Evolutionary conservation across 1,140 invertebrate genomes (phyloP), one percentile per base, ranked within the genome.

Genomic region (Euwallacea fornicatus): DNA sequence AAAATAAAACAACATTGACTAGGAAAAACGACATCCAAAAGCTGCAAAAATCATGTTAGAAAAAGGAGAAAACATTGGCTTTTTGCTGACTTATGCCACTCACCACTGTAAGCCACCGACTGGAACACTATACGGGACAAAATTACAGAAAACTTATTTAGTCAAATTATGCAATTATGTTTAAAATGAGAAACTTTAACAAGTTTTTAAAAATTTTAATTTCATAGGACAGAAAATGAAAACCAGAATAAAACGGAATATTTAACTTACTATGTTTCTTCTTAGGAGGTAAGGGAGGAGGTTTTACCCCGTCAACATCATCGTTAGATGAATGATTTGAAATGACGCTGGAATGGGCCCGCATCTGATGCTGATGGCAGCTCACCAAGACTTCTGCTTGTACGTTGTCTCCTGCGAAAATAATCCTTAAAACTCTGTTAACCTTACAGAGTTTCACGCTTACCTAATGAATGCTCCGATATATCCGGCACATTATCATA

Each of bases 51-150:
- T 21, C 50, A 58, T 56, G 59, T 62, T 63, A 69, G 60, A 69
- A 62, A 15, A 47, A 68, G 21, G 43, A 68, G 13, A 67, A 58
- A 56, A 44, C 44, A 58, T 10, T 54, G 47, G 67, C 59, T 50
- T 50, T 41, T 59, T 62, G 11, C 60, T 65, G 50, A 42, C 47
- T 61, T 54, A 72, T 72, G 82, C 84, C 85, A 92, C 91, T 94
- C 92, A 94, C 92, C 92, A 84, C 91, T 93, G 87, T 93, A 94
- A 85, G 92, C 92, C 90, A 94, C 91, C 86, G 91, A 93, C 90
- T 94, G 92, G 90, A 94, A 94, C 91, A 93, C 92, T 94, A 88
- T 85, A 72, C 47, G 46, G 42, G 59, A 68, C 56, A 72, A 72
- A 72, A 72, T 62, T 47, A 13, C 42, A 15, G 7, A 33, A 33